Evolutionary conservation across 2,113 vertebrate genomes (phyloP), one percentile per base, ranked within the genome.

Genomic region (Solenodon paradoxus): DNA sequence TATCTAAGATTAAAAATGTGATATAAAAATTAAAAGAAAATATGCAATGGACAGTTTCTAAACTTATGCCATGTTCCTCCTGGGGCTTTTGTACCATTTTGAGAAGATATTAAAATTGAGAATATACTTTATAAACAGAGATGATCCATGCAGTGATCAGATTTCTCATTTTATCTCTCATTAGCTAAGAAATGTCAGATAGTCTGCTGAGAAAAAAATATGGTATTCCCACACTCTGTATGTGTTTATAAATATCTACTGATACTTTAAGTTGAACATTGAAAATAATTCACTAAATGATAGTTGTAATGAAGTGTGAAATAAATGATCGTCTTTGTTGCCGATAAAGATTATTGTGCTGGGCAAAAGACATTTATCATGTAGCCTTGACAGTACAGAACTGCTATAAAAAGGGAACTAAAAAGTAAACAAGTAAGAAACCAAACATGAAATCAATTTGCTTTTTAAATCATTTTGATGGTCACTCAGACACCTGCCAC

Each of bases 261-360:
- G 32, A 72, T 96, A 88, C 69, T 93, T 96, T 86, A 88, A 92
- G 59, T 93, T 92, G 90, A 97, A 35, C 88, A 91, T 72, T 95
- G 85, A 95, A 81, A 96, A 92, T 90, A 92, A 97, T 90, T 92
- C 94, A 95, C 47, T 96, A 94, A 94, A 81, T 84, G 84, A 94
- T 87, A 88, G 64, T 64, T 90, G 84, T 84, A 97, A 97, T 94
- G 92, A 95, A 96, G 90, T 90, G 59, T 96, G 71, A 97, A 97
- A 96, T 96, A 96, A 94, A 93, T 94, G 79, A 86, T 64, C 12
- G 0, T 79, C 90, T 96, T 95, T 92, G 94, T 81, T 77, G 77
- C 82, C 80, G 45, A 80, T 66, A 90, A 90, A 84, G 59, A 95
- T 93, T 87, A 93, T 80, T 80, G 64, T 89, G 63, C 59, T 93